Percentiles rank a stretch among this genome's conserved stretches.
Evolutionary conservation across 2,797 vertebrate genomes (phyloP).

Genomic region (Podargus strigoides): DNA sequence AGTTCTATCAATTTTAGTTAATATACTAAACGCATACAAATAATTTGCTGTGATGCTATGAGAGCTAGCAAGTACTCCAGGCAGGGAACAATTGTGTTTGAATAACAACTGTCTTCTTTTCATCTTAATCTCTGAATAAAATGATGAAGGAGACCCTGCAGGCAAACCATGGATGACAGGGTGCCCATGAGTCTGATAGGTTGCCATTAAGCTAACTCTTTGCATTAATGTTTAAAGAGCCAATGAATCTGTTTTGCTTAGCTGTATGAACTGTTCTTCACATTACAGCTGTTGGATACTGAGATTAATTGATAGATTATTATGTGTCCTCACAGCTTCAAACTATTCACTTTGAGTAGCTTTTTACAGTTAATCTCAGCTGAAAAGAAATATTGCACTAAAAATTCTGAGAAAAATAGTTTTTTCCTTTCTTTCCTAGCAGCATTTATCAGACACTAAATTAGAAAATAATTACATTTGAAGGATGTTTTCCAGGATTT

Average conservation of each 20-base stretch:
- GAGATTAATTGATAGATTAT: neutral
- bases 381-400: neutral
- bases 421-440: neutral
- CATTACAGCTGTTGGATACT: neutral
- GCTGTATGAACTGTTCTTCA: neutral
- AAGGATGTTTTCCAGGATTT: neutral
- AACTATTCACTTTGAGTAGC: neutral
- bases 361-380: neutral
- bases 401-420: neutral
- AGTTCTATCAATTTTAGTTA: neutral
- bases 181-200: neutral
- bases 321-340: neutral
- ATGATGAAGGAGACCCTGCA: neutral
- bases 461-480: neutral
- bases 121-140: neutral
- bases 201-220: neutral
- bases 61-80: neutral
- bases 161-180: neutral
- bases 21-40: neutral
- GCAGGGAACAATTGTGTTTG: neutral
- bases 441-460: neutral
- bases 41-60: neutral
- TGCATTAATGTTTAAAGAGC: neutral
- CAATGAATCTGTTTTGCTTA: conserved; percentile 13
- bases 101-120: neutral